A percentile compares a stretch with the other conserved stretches of the same genome.
Evolutionary conservation across 2,797 vertebrate genomes (phyloP).

Genomic region (Hippopotamyrus pictus): DNA sequence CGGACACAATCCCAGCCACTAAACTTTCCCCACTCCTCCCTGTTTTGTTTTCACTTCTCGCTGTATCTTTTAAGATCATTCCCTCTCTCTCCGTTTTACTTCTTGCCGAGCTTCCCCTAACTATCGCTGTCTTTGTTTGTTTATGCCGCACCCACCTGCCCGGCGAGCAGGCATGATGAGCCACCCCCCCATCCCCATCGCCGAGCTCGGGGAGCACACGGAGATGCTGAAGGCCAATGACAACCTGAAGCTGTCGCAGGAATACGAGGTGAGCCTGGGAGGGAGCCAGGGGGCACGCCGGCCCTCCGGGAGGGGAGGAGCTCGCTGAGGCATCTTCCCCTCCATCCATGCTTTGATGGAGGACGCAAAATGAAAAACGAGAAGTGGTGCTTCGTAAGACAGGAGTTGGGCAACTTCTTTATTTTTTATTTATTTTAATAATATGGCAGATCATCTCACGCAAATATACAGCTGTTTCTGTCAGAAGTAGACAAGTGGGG

Average conservation of each 20-base stretch:
- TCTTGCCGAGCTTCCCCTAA: conserved; percentile 27
- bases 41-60: background rate
- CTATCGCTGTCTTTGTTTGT: conserved; percentile 42
- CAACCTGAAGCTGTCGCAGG: conserved; percentile 97
- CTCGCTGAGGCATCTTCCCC: background rate
- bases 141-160: background rate
- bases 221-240: conserved; percentile 96
- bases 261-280: conserved; percentile 81
- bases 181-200: conserved; percentile 89
- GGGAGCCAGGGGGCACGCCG: background rate
- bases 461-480: background rate
- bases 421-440: background rate
- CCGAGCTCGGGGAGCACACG: conserved; percentile 90
- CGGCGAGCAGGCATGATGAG: conserved; percentile 84
- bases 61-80: background rate
- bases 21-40: background rate
- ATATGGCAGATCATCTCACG: background rate
- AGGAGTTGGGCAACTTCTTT: background rate
- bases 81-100: background rate
- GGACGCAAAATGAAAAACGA: background rate
- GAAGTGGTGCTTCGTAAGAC: background rate
- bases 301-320: background rate
- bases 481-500: background rate
- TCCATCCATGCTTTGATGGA: background rate
- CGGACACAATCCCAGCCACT: background rate